Percentiles rank a stretch among this genome's conserved stretches.
phyloP scores from a whole-genome alignment of 2,797 vertebrate species.

The Caiman crocodilus region DNA sequence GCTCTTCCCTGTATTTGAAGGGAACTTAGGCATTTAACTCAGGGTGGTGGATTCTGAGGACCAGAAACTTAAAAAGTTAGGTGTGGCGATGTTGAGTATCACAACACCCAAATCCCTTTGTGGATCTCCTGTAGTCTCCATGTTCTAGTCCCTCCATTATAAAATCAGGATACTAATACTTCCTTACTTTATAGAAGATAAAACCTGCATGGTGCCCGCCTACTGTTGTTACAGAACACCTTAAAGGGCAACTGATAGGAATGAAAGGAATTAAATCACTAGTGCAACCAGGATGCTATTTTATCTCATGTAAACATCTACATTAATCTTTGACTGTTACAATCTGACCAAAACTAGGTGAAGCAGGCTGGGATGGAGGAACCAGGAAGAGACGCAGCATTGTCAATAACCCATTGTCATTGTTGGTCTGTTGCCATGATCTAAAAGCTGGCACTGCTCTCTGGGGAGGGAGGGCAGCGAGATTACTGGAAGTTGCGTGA shows the following conservation, averaged over 20 bases:
- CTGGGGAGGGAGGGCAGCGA: neutral
- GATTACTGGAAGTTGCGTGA: neutral
- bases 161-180: neutral
- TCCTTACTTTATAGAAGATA: neutral
- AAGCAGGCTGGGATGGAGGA: slow-evolving; percentile 30
- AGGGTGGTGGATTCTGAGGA: neutral
- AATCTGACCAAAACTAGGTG: no score
- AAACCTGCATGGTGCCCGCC: neutral
- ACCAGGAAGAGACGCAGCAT: neutral
- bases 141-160: neutral
- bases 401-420: slow-evolving; percentile 37
- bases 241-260: neutral
- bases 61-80: neutral
- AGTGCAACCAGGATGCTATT: neutral
- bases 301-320: slow-evolving; percentile 12
- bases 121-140: neutral
- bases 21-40: neutral
- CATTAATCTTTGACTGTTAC: neutral
- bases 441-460: neutral
- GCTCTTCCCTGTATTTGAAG: neutral
- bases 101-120: neutral
- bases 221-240: slow-evolving; percentile 9
- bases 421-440: neutral
- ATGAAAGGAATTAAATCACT: neutral
- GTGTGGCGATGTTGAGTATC: neutral